Percentiles rank a stretch among this genome's conserved stretches.
phyloP scores from a whole-genome alignment of 2,797 vertebrate species.

The Macropodus opercularis region DNA sequence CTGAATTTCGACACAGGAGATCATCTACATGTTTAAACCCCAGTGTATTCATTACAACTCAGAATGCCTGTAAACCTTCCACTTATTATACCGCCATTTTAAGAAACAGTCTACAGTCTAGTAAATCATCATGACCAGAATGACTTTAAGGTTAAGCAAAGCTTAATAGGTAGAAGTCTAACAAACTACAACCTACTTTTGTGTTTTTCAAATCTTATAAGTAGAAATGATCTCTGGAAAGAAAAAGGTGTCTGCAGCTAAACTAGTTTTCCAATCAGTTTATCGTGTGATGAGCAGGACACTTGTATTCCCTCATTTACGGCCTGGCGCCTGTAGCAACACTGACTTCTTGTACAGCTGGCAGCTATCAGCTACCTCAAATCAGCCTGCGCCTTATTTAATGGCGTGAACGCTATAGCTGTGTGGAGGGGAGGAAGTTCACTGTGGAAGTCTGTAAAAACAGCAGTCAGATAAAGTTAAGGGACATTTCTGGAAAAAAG shows the following conservation, averaged over 20 bases:
- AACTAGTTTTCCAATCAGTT: slow-evolving; percentile 47
- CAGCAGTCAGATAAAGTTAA: slow-evolving; percentile 20
- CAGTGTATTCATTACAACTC: too few species aligned
- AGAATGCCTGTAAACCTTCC: too few species aligned
- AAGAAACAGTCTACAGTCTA: too few species aligned
- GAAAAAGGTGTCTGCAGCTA: slow-evolving; percentile 41
- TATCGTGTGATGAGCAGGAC: slow-evolving; percentile 35
- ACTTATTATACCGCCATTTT: too few species aligned
- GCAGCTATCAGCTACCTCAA: slow-evolving; percentile 54
- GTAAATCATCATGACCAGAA: too few species aligned
- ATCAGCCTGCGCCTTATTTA: slow-evolving; percentile 45
- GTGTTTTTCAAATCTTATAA: slow-evolving; percentile 19
- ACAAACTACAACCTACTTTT: too few species aligned
- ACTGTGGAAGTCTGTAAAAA: slow-evolving; percentile 23
- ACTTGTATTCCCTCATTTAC: slow-evolving; percentile 48
- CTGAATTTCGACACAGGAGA: too few species aligned
- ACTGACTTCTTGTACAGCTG: slow-evolving; percentile 35
- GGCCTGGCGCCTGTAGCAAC: slow-evolving; percentile 42
- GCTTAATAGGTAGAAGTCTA: too few species aligned
- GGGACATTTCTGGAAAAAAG: slow-evolving; percentile 23
- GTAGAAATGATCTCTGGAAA: slow-evolving; percentile 28
- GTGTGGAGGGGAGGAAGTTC: slow-evolving; percentile 37
- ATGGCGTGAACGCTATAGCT: slow-evolving; percentile 26
- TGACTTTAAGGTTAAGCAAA: too few species aligned
- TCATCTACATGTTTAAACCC: too few species aligned